These are phyloP conservation scores for Sepioteuthis lessoniana DNA, from an alignment of 2,888 invertebrate genomes.

Conservation along the genomic window DNA sequence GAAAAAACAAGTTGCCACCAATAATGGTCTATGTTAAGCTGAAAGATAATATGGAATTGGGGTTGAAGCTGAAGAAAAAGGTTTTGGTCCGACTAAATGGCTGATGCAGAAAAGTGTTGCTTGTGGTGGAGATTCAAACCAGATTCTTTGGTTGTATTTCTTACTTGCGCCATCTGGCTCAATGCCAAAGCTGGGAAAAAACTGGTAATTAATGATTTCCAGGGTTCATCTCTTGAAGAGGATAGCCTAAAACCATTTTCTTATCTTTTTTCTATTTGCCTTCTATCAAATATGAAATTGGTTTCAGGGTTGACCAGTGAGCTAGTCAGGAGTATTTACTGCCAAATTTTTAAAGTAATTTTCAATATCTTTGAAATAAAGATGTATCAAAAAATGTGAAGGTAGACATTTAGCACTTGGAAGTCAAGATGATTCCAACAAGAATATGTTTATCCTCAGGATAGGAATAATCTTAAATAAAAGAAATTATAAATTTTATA, in stretches of 20 bases:
- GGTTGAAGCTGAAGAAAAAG: background rate
- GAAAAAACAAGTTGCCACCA: background rate
- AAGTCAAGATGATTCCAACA: too few species aligned
- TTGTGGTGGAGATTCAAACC: background rate
- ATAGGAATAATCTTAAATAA: too few species aligned
- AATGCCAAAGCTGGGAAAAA: background rate
- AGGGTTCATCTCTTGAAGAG: background rate
- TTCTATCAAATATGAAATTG: background rate
- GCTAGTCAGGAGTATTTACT: background rate
- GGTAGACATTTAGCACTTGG: too few species aligned
- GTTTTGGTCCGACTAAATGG: background rate
- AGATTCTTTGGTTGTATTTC: background rate
- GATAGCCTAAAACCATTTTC: background rate
- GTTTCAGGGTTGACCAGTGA: background rate
- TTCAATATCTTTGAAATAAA: background rate
- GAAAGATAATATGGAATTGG: background rate
- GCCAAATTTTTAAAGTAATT: background rate
- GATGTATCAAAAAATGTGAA: too few species aligned
- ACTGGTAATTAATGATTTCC: background rate
- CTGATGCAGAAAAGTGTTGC: background rate
- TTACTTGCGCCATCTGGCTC: background rate
- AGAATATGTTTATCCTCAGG: too few species aligned
- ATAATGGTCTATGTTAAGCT: background rate
- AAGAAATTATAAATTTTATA: too few species aligned
- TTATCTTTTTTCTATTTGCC: background rate